Evolutionary conservation across 2,113 vertebrate genomes (phyloP), one percentile per base, ranked within the genome.

Genomic region (Leptodactylus fuscus): DNA sequence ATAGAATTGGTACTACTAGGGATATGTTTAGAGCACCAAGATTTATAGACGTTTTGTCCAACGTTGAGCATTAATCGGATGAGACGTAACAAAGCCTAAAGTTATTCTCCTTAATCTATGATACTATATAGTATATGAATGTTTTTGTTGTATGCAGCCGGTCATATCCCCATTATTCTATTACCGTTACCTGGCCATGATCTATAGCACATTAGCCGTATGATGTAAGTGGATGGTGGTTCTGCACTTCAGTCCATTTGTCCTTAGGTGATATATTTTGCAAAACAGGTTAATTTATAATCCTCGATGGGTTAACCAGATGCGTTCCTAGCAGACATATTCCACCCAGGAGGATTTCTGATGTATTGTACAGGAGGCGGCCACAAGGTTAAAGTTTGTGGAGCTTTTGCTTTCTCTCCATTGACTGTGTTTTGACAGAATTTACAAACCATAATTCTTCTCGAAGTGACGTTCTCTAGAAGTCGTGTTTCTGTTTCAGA

Each of bases 401-500:
- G 60, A 18, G 46, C 80, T 27, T 81, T 81, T 69, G 80, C 80
- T 34, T 81, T 69, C 46, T 69, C 44, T 69, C 62, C 80, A 70
- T 58, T 75, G 51, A 83, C 70, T 44, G n/a, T 84, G 55, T 60
- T 83, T 76, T 83, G 51, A 83, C 29, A 38, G 34, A 38, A 83
- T 20, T 74, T 48, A 13, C 51, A 76, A 70, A n/a, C 70, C 38
- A 84, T 84, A 84, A 76, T 76, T 76, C 73, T 29, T 62, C 53
- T 75, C 24, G 49, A 74, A 75, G 51, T 83, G 48, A 55, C 69
- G 60, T 36, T 76, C 49, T 65, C 53, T 75, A 75, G 51, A 73
- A 60, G 36, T 58, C 60, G 36, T 74, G 81, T 74, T 83, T 81
- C 80, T 81, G 44, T 81, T 81, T 81, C 44, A 51, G 22, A 81